Evolutionary conservation across 2,113 vertebrate genomes (phyloP).

Genomic region (Tricholaema leucomelas): DNA sequence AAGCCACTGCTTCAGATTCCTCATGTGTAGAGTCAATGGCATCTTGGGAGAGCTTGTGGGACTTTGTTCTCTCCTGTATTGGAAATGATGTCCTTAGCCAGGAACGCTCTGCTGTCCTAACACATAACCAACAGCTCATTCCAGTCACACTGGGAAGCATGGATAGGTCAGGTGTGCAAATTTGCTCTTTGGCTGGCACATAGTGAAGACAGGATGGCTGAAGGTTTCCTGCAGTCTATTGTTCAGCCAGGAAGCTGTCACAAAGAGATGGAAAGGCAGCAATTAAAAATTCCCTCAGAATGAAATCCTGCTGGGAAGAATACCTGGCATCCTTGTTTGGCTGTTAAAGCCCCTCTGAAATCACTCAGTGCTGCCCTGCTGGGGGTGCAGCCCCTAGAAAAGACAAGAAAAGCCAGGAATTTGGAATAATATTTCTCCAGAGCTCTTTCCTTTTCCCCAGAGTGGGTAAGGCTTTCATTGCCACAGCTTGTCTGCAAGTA

Average conservation of each 20-base stretch:
- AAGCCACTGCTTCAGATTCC: too few relatives aligned
- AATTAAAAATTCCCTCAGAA: neutral
- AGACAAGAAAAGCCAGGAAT: constrained; percentile 18
- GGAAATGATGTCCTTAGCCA: neutral
- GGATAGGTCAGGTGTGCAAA: neutral
- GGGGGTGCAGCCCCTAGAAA: neutral
- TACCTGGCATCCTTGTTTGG: neutral
- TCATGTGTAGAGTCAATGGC: neutral
- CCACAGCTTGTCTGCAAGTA: neutral
- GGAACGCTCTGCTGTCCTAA: neutral
- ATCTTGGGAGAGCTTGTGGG: neutral
- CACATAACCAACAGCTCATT: neutral
- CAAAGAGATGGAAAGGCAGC: neutral
- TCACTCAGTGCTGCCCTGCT: neutral
- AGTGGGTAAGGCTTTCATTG: neutral
- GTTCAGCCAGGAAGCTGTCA: neutral
- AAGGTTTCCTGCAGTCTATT: neutral
- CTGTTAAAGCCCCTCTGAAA: neutral
- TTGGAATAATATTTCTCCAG: constrained; percentile 9
- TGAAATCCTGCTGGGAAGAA: neutral
- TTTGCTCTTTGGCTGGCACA: neutral
- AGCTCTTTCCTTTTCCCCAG: neutral
- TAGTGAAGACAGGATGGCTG: neutral
- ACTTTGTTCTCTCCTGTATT: neutral
- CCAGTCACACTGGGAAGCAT: neutral